phyloP scores from a whole-genome alignment of 2,888 invertebrate genomes.

The Drosophila glabriapex region DNA sequence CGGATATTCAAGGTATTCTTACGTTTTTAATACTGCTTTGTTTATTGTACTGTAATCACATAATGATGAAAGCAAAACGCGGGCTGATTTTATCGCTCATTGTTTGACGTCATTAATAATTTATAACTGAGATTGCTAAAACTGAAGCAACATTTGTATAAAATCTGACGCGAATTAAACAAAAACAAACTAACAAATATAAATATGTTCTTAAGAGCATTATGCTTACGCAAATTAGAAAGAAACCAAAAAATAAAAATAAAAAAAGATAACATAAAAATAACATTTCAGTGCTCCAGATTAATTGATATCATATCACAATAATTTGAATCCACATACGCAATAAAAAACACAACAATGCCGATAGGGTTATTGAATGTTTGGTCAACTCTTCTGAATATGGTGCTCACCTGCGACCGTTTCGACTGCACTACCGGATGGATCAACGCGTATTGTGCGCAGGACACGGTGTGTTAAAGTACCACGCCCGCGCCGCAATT shows the following conservation, averaged over 20 bases:
- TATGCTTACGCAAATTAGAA: not conserved
- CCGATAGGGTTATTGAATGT: constrained; percentile 25
- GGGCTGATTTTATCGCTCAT: not conserved
- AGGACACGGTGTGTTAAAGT: constrained; percentile 52
- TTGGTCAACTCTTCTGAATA: not conserved
- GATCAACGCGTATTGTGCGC: constrained; percentile 69
- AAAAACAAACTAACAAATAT: not conserved
- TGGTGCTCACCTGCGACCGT: constrained; percentile 51
- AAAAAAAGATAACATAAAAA: not conserved
- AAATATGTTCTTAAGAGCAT: not conserved
- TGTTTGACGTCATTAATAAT: constrained; percentile 6
- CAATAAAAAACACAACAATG: not conserved
- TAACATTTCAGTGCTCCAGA: not conserved
- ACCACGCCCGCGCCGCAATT: constrained; percentile 9
- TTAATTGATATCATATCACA: constrained; percentile 26
- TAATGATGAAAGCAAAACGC: not conserved
- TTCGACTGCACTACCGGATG: constrained; percentile 37
- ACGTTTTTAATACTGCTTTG: not conserved
- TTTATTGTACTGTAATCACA: not conserved
- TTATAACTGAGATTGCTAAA: constrained; percentile 1
- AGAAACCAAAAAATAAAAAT: not conserved
- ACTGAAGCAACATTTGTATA: constrained; percentile 2
- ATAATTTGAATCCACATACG: constrained; percentile 7
- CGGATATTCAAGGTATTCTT: not conserved
- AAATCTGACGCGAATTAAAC: not conserved